A percentile compares a stretch with the other conserved stretches of the same genome.
phyloP scores from a whole-genome alignment of 2,113 vertebrate species.

The Halcyon malimbica region DNA sequence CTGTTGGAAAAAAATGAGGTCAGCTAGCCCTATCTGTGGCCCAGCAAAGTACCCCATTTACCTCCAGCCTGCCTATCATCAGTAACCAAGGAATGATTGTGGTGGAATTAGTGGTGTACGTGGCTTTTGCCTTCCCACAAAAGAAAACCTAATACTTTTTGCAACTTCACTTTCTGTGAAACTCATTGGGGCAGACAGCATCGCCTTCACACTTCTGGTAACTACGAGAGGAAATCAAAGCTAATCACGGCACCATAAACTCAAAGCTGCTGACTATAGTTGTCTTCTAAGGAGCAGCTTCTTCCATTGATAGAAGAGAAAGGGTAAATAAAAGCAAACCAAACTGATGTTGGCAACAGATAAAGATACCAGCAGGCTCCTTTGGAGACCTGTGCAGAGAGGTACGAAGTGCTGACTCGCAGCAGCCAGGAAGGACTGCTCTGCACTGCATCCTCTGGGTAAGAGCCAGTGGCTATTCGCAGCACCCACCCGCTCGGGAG shows the following conservation, averaged over 20 bases:
- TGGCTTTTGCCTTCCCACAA: conserved; percentile 40
- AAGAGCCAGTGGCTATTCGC: neutral
- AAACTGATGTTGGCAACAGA: neutral
- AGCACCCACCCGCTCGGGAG: neutral
- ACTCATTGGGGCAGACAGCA: neutral
- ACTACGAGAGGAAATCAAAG: neutral
- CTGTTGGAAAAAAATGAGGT: neutral
- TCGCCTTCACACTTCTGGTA: neutral
- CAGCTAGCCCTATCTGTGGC: neutral
- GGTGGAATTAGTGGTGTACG: neutral
- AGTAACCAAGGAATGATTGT: neutral
- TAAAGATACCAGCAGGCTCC: neutral
- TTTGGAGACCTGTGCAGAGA: neutral
- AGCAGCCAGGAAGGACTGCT: neutral
- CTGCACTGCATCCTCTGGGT: neutral
- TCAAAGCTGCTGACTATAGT: neutral
- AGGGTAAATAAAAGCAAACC: neutral
- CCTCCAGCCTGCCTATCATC: neutral
- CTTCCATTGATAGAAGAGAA: neutral
- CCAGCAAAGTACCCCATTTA: neutral
- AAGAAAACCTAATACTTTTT: neutral
- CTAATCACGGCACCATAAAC: neutral
- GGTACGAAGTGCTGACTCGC: neutral
- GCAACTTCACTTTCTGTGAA: neutral
- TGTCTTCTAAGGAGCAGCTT: neutral